Evolutionary conservation across 2,113 vertebrate genomes (phyloP).

Genomic region (Dunckerocampus dactyliophorus): DNA sequence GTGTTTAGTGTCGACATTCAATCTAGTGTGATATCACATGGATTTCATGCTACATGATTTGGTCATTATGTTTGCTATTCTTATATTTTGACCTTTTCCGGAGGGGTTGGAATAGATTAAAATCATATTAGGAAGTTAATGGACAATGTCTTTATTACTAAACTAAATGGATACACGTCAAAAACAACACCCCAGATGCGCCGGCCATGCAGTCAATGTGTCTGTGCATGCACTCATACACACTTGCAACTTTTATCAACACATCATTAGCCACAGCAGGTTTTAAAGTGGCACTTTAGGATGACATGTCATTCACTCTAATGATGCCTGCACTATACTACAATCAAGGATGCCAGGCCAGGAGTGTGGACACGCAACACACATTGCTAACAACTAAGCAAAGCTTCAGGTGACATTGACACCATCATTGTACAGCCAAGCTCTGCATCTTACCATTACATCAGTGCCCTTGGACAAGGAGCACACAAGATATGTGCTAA

Average conservation of each 20-base stretch:
- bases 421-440: conserved; percentile 53
- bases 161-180: conserved; percentile 71
- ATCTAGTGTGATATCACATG: conserved; percentile 24
- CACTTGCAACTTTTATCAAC: conserved; percentile 39
- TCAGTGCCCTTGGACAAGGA: conserved; percentile 55
- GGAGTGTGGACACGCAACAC: conserved; percentile 30
- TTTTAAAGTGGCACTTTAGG: conserved; percentile 60
- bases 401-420: conserved; percentile 71
- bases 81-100: conserved; percentile 60
- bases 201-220: conserved; percentile 39
- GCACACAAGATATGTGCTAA: conserved; percentile 32
- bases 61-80: conserved; percentile 59
- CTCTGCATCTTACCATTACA: conserved; percentile 48
- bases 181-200: conserved; percentile 55
- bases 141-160: conserved; percentile 69
- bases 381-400: conserved; percentile 61
- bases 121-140: conserved; percentile 71
- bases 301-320: conserved; percentile 62
- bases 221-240: conserved; percentile 14
- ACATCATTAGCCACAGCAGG: conserved; percentile 63
- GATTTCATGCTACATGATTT: conserved; percentile 58
- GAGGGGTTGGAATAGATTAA: conserved; percentile 68
- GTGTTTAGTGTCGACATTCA: conserved; percentile 13
- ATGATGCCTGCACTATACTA: conserved; percentile 43
- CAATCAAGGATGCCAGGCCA: conserved; percentile 53